phyloP scores from a whole-genome alignment of 1,140 invertebrate species.

The Nephotettix cincticeps region DNA sequence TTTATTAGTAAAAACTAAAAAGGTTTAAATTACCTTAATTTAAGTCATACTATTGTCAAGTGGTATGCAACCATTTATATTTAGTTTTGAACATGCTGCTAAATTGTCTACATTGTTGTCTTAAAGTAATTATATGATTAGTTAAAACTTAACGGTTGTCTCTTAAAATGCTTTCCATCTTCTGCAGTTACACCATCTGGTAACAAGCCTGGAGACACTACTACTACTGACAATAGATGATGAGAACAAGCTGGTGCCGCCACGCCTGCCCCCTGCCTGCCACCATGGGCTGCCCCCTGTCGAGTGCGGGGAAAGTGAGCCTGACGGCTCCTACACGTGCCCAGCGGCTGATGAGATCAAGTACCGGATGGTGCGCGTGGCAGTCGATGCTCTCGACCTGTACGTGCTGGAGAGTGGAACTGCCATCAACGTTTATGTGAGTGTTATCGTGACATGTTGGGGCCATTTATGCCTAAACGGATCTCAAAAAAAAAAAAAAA shows the following conservation, averaged over 20 bases:
- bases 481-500: too few relatives aligned
- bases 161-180: constrained; percentile 20
- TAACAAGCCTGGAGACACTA: constrained; percentile 87
- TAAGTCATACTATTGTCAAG: too few relatives aligned
- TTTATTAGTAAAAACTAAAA: too few relatives aligned
- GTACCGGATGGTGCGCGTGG: constrained; percentile 89
- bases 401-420: constrained; percentile 88
- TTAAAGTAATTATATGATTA: too few relatives aligned
- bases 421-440: constrained; percentile 81
- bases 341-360: constrained; percentile 90
- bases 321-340: constrained; percentile 62
- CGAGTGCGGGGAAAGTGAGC: constrained; percentile 70
- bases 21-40: too few relatives aligned
- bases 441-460: constrained; percentile 32
- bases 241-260: constrained; percentile 84
- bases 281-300: constrained; percentile 81
- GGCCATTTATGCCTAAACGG: too few relatives aligned
- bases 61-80: too few relatives aligned
- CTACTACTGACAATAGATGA: constrained; percentile 80
- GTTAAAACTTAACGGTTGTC: too few relatives aligned
- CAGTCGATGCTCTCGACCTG: constrained; percentile 88
- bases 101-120: too few relatives aligned
- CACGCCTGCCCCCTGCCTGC: constrained; percentile 74
- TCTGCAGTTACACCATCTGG: constrained; percentile 72
- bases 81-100: too few relatives aligned